These are phyloP conservation scores for Whitmania pigra DNA, from an alignment of 1,140 invertebrate genomes.

Conservation along the genomic window DNA sequence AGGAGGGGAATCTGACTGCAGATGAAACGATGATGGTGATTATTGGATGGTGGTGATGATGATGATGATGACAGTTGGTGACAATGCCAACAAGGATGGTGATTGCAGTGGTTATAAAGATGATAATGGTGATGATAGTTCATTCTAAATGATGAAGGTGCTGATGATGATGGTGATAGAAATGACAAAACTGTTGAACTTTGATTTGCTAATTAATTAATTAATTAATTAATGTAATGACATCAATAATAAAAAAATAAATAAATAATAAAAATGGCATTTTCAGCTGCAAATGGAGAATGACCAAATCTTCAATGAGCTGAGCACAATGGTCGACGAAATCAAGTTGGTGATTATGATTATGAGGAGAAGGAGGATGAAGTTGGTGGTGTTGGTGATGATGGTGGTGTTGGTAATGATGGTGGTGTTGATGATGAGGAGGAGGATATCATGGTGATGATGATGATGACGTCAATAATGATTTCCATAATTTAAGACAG, in stretches of 20 bases:
- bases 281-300: constrained; percentile 46
- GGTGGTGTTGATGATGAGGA: neutral
- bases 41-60: neutral
- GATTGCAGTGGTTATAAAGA: too few relatives aligned
- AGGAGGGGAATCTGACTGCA: too few relatives aligned
- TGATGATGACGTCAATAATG: neutral
- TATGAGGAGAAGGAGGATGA: neutral
- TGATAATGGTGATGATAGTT: too few relatives aligned
- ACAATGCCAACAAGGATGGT: neutral
- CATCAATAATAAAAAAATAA: too few relatives aligned
- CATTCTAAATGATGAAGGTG: too few relatives aligned
- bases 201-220: too few relatives aligned
- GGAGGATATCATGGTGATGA: neutral
- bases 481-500: constrained; percentile 33
- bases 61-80: constrained; percentile 52
- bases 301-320: constrained; percentile 51
- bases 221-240: too few relatives aligned
- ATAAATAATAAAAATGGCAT: constrained; percentile 2
- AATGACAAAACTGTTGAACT: too few relatives aligned
- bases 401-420: too few relatives aligned
- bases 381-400: too few relatives aligned
- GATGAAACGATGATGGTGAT: too few relatives aligned
- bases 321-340: constrained; percentile 60
- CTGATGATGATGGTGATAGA: too few relatives aligned
- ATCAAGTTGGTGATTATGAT: constrained; percentile 59